A percentile compares a stretch with the other conserved stretches of the same genome.
These are phyloP conservation scores for Falco rusticolus DNA, from an alignment of 2,797 vertebrate species.

Conservation along the genomic window DNA sequence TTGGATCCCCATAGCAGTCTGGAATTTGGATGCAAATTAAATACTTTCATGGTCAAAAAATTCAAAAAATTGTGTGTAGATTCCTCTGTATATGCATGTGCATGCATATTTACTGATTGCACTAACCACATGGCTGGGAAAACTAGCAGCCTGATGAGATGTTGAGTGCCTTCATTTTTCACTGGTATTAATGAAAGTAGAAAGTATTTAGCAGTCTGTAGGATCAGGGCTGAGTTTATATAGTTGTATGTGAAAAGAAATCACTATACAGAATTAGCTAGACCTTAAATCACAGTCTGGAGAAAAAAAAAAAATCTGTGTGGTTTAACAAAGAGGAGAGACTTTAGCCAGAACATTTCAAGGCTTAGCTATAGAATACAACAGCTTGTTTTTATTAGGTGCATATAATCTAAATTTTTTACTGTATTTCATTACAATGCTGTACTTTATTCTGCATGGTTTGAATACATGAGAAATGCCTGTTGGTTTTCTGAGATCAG, in stretches of 20 bases:
- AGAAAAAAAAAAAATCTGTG: neutral
- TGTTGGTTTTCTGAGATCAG: constrained; percentile 29
- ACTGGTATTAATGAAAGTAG: constrained; percentile 2
- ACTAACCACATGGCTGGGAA: constrained; percentile 5
- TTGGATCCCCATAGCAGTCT: constrained; percentile 12
- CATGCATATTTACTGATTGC: neutral
- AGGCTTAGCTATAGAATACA: neutral
- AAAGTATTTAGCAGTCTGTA: neutral
- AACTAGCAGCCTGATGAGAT: neutral
- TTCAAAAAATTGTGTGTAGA: neutral
- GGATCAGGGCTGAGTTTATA: neutral
- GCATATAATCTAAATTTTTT: neutral
- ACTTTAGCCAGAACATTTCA: constrained; percentile 7
- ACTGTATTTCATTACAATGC: constrained; percentile 53
- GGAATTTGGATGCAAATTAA: constrained; percentile 43
- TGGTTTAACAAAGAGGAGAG: neutral
- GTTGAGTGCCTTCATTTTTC: neutral
- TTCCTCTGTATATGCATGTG: neutral
- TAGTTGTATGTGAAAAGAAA: neutral
- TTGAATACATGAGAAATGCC: constrained; percentile 34
- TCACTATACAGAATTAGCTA: neutral
- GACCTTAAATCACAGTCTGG: constrained; percentile 10
- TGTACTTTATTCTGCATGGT: constrained; percentile 3
- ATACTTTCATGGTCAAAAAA: constrained; percentile 23
- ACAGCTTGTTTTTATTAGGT: constrained; percentile 30